Base-by-base conservation (phyloP, 2,888 invertebrate species). In the Cephus pulcher region DNA sequence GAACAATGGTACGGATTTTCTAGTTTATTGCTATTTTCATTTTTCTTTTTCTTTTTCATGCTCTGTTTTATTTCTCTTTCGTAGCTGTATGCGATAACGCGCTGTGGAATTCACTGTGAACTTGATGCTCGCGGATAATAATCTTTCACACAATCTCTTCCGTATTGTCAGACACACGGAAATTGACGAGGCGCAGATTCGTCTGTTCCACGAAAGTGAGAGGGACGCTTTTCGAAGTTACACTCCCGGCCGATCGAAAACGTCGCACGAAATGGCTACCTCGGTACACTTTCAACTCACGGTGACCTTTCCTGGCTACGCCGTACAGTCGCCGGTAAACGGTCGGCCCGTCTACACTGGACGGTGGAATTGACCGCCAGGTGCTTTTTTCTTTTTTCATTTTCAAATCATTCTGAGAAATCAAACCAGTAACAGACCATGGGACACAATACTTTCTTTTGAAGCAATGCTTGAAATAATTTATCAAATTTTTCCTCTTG, bases 301-400 rank as follows among this genome's bases (percentile, higher is more conserved):
- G 73, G 70, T 82, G 84, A 86, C 83, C 85, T 86, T 85, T 82
- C 75, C 74, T 77, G 74, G 80, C 76, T 74, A 56, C 75, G 79
- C 69, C 69, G 75, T 74, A 74, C 71, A 56, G 56, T 56, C 56
- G 56, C 56, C 56, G 71, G 71, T 71, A 68, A 35, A 70, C 76
- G 75, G 76, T 35, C 76, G 40, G 74, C 56, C 56, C 56, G 56
- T 56, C 56, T 23, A 56, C 56, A 56, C 56, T 56, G 56, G 56
- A 56, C 56, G 56, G 56, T 56, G 23, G 56, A 56, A 56, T 23
- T 56, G 56, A 56, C 56, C 56, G 56, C 15, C 56, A 56, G 56
- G 56, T 56, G 56, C 9, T 56, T 56, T 23, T 23, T 56, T 40
- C 23, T 40, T 23, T 35, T 35, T 3, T 23, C 56, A 23, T 56